phyloP scores from a whole-genome alignment of 2,113 vertebrate species.

The Micronycteris hirsuta region DNA sequence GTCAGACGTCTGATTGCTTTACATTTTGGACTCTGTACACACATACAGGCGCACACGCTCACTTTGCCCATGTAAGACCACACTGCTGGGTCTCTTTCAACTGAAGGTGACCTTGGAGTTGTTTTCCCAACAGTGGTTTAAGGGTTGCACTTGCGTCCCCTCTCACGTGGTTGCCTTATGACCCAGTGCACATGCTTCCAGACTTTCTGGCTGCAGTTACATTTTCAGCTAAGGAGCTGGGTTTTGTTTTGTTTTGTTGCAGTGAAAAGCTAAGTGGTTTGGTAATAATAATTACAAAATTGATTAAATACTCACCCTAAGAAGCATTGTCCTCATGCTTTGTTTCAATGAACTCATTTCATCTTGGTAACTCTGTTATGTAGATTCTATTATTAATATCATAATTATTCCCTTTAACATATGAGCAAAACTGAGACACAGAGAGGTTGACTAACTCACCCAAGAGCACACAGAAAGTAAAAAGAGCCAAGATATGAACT shows the following conservation, averaged over 20 bases:
- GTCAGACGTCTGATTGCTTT: not conserved
- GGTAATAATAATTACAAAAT: not conserved
- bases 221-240: not conserved
- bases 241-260: not conserved
- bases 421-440: not conserved
- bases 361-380: not conserved
- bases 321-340: not conserved
- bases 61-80: not conserved
- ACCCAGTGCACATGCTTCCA: not conserved
- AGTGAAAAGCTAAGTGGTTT: not conserved
- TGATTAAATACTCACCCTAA: not conserved
- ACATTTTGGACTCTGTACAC: not conserved
- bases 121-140: not conserved
- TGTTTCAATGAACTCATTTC: not conserved
- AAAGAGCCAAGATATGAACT: not conserved
- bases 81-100: not conserved
- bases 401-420: not conserved
- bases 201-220: constrained; percentile 19
- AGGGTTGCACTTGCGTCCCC: not conserved
- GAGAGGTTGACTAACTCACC: not conserved
- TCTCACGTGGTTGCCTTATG: not conserved
- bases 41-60: not conserved
- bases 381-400: not conserved
- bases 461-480: not conserved
- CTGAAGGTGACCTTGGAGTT: not conserved